Evolutionary conservation across 2,797 vertebrate species (phyloP).

Genomic region (Miopithecus talapoin): DNA sequence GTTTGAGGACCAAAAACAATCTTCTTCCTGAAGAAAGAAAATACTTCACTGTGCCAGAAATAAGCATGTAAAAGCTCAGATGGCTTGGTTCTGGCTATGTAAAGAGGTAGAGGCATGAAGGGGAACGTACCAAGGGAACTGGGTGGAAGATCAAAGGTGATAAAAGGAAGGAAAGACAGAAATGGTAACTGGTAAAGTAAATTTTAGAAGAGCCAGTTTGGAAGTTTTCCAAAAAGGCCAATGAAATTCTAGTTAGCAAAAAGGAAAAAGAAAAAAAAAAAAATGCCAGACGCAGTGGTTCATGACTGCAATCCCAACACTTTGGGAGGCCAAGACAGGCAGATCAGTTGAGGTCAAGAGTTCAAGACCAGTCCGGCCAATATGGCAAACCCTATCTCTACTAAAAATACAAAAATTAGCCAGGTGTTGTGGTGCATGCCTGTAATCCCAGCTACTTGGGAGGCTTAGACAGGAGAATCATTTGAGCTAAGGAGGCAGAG

Average conservation of each 20-base stretch:
- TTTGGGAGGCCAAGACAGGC: background rate
- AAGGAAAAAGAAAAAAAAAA: background rate
- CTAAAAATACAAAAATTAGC: background rate
- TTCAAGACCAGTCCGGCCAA: background rate
- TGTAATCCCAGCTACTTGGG: background rate
- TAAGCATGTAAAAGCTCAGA: background rate
- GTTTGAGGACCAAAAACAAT: background rate
- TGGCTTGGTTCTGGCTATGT: background rate
- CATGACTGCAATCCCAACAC: background rate
- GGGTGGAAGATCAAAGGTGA: background rate
- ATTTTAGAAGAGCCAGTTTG: background rate
- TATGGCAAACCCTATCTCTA: background rate
- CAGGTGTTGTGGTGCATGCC: background rate
- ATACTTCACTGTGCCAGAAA: slow-evolving; percentile 1
- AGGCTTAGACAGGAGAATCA: background rate
- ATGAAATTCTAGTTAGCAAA: background rate
- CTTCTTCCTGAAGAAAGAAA: slow-evolving; percentile 18
- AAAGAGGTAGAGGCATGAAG: background rate
- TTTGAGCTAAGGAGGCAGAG: background rate
- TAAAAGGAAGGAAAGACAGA: background rate
- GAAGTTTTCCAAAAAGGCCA: background rate
- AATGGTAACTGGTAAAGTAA: background rate
- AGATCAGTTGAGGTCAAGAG: background rate
- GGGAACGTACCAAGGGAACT: background rate
- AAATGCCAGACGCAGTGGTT: background rate